Evolutionary conservation across 2,888 invertebrate species (phyloP), one percentile per base, ranked within the genome.

Genomic region (Sceliomorpha sp.): DNA sequence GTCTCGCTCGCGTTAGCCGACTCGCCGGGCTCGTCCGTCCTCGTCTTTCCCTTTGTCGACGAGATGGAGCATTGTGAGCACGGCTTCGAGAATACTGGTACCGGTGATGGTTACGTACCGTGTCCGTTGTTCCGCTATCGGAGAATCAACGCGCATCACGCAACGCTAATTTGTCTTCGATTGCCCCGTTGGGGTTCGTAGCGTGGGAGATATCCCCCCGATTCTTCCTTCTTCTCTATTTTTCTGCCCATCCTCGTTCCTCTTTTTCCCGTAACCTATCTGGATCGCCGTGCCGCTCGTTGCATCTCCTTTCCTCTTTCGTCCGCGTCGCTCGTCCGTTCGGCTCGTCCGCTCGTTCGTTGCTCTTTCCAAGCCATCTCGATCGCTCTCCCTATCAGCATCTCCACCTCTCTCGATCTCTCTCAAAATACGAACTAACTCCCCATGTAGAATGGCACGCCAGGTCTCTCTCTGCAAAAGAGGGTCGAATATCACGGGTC

Each of bases 161-260:
- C 87, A 88, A 88, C 83, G 80, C 85, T 87, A 87, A 87, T 88
- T 88, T 84, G 83, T 87, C 86, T 87, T 87, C 87, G 86, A 88
- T 87, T 80, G 83, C 81, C 78, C 79, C 77, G 81, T 73, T 77
- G 78, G 72, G 74, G 70, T 72, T 77, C 78, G 72, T 79, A 81
- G 82, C 87, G 87, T 86, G 87, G 86, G 87, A 87, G 85, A 84
- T 79, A 68, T 64, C 64, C 59, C 34, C 50, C 59, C n/a, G n/a
- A n/a, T n/a, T n/a, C n/a, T n/a, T 64, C 58, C 66, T 67, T 64
- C 53, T 58, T 50, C 59, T 63, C 56, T 47, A 47, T 60, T 66
- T 63, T 53, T 45, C 56, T 15, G 34, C 42, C 24, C 29, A 8
- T 45, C 26, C 47, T 34, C 10, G 24, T 14, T 34, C 51, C 40